Base-by-base conservation (phyloP, 2,797 vertebrate species). In the Okamejei kenojei region DNA sequence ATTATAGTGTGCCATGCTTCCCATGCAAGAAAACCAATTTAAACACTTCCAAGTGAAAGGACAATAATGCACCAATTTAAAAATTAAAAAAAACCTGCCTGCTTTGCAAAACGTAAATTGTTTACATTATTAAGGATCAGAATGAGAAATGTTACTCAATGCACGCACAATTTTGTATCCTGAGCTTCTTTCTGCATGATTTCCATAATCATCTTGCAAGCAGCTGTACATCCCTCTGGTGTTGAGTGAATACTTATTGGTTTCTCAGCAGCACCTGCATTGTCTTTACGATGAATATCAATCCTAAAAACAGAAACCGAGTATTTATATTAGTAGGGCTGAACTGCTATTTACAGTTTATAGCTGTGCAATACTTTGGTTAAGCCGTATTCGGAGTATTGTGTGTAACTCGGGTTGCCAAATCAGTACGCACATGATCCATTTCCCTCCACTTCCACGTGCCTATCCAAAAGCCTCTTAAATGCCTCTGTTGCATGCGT, bases 101-200 rank as follows among this genome's bases (percentile, higher is more conserved):
- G 13, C 1, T 74, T 54, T 19, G 23, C 26, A 54, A 35, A 45
- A 74, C 45, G 17, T 29, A n/a, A 76, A 29, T 74, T n/a, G 13
- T 54, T 88, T 38, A 11, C 32, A 71, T 54, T 21, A 8, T 71
- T 90, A 91, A 23, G 26, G 21, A 32, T 23, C 23, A 45, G 19
- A 93, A 23, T 26, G 88, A 26, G 80, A 35, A 86, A 68, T 11
- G 26, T 63, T 82, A 11, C 2, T 58, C 65, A 90, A 35, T 94
- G 94, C 95, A 98, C 98, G 97, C 95, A 99, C 99, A 99, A 99
- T 96, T 99, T 99, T 71, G 98, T 99, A 96, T 99, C 99, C 81
- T 98, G 95, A 65, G 99, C 99, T 96, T 99, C 99, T 95, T 99
- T 99, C 96, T 99, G 98, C 99, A 99, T 99, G 96, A 99, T 99